phyloP scores from a whole-genome alignment of 1,140 invertebrate species.

The Ceratina japonica region DNA sequence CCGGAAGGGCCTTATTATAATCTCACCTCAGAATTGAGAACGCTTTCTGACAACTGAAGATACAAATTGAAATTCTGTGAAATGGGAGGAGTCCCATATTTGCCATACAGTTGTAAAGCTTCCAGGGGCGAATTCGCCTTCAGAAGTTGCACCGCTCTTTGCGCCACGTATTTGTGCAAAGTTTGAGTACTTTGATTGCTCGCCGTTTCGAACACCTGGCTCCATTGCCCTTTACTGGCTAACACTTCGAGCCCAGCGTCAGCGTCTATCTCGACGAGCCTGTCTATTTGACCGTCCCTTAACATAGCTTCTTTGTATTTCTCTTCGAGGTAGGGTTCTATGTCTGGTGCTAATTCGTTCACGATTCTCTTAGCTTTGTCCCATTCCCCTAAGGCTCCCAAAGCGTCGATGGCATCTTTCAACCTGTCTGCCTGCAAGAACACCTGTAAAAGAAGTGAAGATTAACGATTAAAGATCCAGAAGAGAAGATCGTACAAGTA shows the following conservation, averaged over 20 bases:
- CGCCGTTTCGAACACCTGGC: slow-evolving; percentile 93
- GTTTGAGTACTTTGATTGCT: slow-evolving; percentile 85
- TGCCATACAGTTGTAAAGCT: slow-evolving; percentile 87
- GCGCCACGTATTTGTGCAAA: slow-evolving; percentile 92
- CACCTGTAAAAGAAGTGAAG: too few species aligned
- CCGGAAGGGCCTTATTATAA: slow-evolving; percentile 74
- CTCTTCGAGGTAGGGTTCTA: slow-evolving; percentile 88
- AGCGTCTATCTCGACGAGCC: slow-evolving; percentile 90
- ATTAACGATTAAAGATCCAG: too few species aligned
- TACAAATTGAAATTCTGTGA: slow-evolving; percentile 94
- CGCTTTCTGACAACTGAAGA: slow-evolving; percentile 78
- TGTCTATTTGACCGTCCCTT: slow-evolving; percentile 89
- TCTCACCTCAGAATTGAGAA: slow-evolving; percentile 68
- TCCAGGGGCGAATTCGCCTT: slow-evolving; percentile 82
- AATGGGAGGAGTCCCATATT: slow-evolving; percentile 89
- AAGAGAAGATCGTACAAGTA: too few species aligned
- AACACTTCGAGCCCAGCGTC: slow-evolving; percentile 91
- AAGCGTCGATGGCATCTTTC: slow-evolving; percentile 91
- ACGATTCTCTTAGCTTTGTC: slow-evolving; percentile 90
- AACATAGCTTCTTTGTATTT: slow-evolving; percentile 90
- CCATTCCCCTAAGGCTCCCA: slow-evolving; percentile 90
- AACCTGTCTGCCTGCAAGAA: slow-evolving; percentile 89
- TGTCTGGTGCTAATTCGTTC: slow-evolving; percentile 89
- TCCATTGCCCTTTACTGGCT: slow-evolving; percentile 95
- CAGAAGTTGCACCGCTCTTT: slow-evolving; percentile 90